phyloP scores from a whole-genome alignment of 2,113 vertebrate species.

The Ptilonorhynchus violaceus region DNA sequence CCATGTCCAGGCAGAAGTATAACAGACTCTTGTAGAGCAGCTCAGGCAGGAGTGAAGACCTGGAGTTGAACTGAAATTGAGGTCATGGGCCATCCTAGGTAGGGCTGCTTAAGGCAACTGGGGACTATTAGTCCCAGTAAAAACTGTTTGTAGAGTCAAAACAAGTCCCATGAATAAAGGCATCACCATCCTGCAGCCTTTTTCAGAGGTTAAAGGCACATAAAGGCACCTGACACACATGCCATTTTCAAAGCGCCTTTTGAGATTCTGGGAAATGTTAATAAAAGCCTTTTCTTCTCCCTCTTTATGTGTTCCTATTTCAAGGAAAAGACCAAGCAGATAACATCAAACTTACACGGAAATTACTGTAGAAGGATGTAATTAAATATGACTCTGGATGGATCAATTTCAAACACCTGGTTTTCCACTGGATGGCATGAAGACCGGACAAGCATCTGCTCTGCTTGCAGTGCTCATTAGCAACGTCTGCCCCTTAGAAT shows the following conservation, averaged over 20 bases:
- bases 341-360: neutral
- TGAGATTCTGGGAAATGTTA: neutral
- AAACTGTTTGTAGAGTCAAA: neutral
- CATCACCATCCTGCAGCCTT: neutral
- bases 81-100: neutral
- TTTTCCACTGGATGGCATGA: neutral
- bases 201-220: neutral
- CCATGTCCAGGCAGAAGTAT: rapidly evolving
- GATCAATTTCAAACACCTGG: neutral
- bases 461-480: neutral
- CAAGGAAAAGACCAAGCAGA: neutral
- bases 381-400: neutral
- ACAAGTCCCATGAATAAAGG: neutral
- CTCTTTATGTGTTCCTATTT: neutral
- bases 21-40: neutral
- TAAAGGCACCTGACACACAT: neutral
- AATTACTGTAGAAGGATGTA: neutral
- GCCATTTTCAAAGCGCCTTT: neutral
- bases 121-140: neutral
- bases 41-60: neutral
- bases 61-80: neutral
- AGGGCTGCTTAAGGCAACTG: neutral
- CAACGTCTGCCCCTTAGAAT: neutral
- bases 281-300: neutral
- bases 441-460: neutral